Evolutionary conservation across 1,140 invertebrate genomes (phyloP).

Genomic region (Hermetia illucens): DNA sequence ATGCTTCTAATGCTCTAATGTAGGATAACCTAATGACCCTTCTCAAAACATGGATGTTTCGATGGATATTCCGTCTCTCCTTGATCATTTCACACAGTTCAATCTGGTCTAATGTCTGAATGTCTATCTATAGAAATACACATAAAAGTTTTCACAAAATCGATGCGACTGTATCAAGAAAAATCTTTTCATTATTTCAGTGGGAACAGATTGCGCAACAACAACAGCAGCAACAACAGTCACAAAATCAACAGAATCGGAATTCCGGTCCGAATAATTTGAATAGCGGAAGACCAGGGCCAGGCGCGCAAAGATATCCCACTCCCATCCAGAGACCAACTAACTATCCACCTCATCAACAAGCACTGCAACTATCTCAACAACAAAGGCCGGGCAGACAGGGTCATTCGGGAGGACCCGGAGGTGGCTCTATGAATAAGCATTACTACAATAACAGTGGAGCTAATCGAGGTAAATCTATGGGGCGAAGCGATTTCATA

Average conservation of each 20-base stretch:
- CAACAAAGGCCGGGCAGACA: constrained; percentile 16
- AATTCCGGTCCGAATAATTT: constrained; percentile 17
- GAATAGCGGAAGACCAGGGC: constrained; percentile 18
- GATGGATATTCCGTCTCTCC: no score
- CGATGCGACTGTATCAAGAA: background rate
- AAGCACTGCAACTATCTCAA: constrained; percentile 24
- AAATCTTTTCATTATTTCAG: constrained; percentile 7
- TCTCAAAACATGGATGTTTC: no score
- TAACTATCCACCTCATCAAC: constrained; percentile 33
- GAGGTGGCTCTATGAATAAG: no score
- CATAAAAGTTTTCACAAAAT: constrained; percentile 1
- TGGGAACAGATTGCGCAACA: constrained; percentile 33
- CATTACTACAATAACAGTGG: constrained; percentile 27
- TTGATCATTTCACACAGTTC: no score
- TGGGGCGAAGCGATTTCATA: no score
- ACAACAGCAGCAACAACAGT: constrained; percentile 32
- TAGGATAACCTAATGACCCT: no score
- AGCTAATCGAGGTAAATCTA: constrained; percentile 20
- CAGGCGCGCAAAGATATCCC: constrained; percentile 26
- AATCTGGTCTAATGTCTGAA: constrained; percentile 13
- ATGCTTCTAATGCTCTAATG: no score
- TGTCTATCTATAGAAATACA: constrained; percentile 4
- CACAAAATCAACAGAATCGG: constrained; percentile 30
- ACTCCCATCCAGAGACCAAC: constrained; percentile 31
- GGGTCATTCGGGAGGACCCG: no score